phyloP scores from a whole-genome alignment of 2,797 vertebrate genomes.

The Bradypus variegatus region DNA sequence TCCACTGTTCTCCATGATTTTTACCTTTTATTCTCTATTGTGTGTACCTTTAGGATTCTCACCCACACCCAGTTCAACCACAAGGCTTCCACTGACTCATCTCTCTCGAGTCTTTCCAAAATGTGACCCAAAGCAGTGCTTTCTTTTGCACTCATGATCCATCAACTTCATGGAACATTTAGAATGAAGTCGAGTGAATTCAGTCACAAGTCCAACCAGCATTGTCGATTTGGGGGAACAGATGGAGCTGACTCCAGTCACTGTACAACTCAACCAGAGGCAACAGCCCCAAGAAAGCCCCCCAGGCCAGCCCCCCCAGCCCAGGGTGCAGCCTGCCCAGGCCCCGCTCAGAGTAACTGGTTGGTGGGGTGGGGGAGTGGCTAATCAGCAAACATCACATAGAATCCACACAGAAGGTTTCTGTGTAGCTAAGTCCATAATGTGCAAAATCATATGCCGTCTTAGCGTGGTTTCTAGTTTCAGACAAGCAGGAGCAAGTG shows the following conservation, averaged over 20 bases:
- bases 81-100: accelerated
- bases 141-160: neutral
- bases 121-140: neutral
- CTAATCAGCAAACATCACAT: too few relatives aligned
- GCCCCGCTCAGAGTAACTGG: too few relatives aligned
- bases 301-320: neutral
- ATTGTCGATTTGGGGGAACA: accelerated
- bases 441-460: neutral
- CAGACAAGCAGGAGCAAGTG: neutral
- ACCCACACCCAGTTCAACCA: neutral
- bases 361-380: too few relatives aligned
- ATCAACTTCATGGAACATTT: neutral
- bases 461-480: neutral
- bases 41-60: neutral
- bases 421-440: accelerated
- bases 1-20: neutral
- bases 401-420: neutral
- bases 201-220: neutral
- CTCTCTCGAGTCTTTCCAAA: neutral
- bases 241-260: neutral
- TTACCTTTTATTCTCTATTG: neutral
- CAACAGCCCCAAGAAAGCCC: accelerated
- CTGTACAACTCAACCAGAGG: neutral
- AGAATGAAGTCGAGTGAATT: neutral
- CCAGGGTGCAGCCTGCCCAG: too few relatives aligned